phyloP scores from a whole-genome alignment of 2,888 invertebrate genomes.

The Eretmocerus hayati region DNA sequence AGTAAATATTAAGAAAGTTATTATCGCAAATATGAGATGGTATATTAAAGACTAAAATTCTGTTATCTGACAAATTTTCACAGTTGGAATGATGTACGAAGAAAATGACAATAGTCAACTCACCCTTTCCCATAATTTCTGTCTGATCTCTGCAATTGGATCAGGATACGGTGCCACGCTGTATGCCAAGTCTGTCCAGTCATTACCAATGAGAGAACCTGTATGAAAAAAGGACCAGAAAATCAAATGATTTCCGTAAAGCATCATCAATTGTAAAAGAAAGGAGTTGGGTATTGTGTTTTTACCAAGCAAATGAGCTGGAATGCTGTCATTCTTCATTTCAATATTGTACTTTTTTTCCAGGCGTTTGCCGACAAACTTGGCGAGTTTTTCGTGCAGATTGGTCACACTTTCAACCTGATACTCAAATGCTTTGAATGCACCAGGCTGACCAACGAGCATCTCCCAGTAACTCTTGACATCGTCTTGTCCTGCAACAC shows the following conservation, averaged over 20 bases:
- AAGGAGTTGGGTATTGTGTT: not conserved
- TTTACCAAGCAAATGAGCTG: slow-evolving; percentile 37
- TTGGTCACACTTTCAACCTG: slow-evolving; percentile 31
- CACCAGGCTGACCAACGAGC: slow-evolving; percentile 31
- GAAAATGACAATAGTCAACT: slow-evolving; percentile 2
- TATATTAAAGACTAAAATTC: no score
- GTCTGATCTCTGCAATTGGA: slow-evolving; percentile 29
- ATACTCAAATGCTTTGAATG: slow-evolving; percentile 28
- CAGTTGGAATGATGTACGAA: not conserved
- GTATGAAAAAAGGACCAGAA: not conserved
- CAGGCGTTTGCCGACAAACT: slow-evolving; percentile 29
- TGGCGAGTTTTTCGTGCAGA: slow-evolving; percentile 31
- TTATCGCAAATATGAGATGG: no score
- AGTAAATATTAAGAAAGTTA: slow-evolving; percentile 1
- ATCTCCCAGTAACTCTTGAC: slow-evolving; percentile 37
- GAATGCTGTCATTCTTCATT: slow-evolving; percentile 27
- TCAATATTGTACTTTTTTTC: slow-evolving; percentile 29
- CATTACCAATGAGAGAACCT: slow-evolving; percentile 36
- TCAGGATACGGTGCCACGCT: slow-evolving; percentile 31
- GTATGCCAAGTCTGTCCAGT: slow-evolving; percentile 35
- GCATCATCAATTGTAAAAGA: not conserved
- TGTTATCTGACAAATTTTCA: no score
- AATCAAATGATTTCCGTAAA: not conserved
- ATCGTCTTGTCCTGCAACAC: slow-evolving; percentile 27
- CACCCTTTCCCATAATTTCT: slow-evolving; percentile 38